phyloP scores from a whole-genome alignment of 1,140 invertebrate species.

The Whitmania pigra region DNA sequence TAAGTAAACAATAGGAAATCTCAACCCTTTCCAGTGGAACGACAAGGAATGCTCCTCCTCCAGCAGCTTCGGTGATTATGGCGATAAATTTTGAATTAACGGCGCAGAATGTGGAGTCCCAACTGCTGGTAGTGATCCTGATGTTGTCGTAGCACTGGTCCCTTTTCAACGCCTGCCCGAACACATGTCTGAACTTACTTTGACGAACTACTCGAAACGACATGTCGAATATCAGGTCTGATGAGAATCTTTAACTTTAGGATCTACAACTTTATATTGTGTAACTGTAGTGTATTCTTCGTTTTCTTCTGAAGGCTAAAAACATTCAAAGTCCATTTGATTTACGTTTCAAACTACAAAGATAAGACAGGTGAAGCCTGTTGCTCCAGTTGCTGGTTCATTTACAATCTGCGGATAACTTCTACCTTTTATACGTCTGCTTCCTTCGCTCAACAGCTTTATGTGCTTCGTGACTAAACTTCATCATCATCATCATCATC shows the following conservation, averaged over 20 bases:
- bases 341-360: background rate
- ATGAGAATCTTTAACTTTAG: background rate
- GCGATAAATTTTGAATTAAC: constrained; percentile 99
- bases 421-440: too few species aligned
- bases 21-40: constrained; percentile 86
- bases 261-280: too few species aligned
- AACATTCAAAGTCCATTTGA: background rate
- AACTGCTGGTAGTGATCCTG: constrained; percentile 89
- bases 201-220: constrained; percentile 68
- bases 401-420: too few species aligned
- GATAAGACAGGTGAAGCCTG: background rate
- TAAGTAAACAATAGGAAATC: background rate
- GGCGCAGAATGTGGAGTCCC: constrained; percentile 96
- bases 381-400: too few species aligned
- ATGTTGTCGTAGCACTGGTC: constrained; percentile 99
- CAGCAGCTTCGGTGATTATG: constrained; percentile 94
- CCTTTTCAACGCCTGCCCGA: constrained; percentile 84
- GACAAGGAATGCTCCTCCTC: constrained; percentile 95
- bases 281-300: background rate
- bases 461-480: too few species aligned
- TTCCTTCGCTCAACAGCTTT: too few species aligned
- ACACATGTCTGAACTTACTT: constrained; percentile 97
- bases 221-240: constrained; percentile 11
- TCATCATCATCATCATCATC: too few species aligned
- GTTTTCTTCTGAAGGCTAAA: background rate